Evolutionary conservation across 2,113 vertebrate species (phyloP), one percentile per base, ranked within the genome.

Genomic region (Misgurnus anguillicaudatus): DNA sequence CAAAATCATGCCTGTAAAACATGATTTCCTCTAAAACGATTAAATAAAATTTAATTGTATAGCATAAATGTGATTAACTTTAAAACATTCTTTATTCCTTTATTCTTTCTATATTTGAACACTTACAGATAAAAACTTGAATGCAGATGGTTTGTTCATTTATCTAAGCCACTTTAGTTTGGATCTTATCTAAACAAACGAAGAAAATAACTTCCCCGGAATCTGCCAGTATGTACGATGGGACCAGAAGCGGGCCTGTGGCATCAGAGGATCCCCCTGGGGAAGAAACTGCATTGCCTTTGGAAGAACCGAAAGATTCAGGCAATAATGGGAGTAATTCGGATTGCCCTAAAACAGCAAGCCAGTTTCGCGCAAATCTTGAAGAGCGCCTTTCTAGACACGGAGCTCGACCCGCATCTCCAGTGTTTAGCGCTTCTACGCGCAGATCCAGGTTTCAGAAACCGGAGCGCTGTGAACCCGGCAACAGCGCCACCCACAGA

Each of bases 371-470:
- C 9, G 42, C 70, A 48, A 75, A 51, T 53, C 80, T 86, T 81
- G 84, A 86, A 73, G 88, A 86, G 79, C 83, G 89, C 9, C 58
- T 85, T 66, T 87, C 90, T 0, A 66, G 82, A 42, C 85, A 83
- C 42, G 86, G 87, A 39, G 67, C 82, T 60, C 90, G 84, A 36
- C 84, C 89, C 77, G 45, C 17, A 41, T 72, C 90, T 80, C 86
- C 86, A 2, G 9, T 36, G 4, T 9, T 24, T 41, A 75, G 75
- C 0, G 79, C 85, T 3, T 80, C 81, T 4, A 80, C 83, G 45
- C 91, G 91, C 70, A 90, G 91, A 85, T 83, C 87, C 82, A 78
- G 86, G 80, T 82, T 91, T 58, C 90, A 90, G 73, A 89, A 85
- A 68, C 90, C 47, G 14, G 88, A 90, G 3, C 82, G 69, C 71